phyloP scores from a whole-genome alignment of 2,113 vertebrate genomes.

The Setophaga petechia region DNA sequence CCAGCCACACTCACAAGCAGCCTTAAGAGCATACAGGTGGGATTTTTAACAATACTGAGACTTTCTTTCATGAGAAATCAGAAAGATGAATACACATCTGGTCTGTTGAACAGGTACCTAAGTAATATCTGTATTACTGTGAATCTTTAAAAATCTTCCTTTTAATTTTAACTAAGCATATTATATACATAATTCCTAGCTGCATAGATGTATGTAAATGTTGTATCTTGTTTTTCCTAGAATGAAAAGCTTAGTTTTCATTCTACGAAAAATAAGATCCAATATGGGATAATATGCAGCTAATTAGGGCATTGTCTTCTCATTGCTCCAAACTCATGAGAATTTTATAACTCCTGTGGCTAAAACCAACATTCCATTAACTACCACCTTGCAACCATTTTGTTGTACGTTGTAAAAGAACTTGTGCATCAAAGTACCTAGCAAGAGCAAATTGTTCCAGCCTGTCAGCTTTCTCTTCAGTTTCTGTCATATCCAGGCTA shows the following conservation, averaged over 20 bases:
- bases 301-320: background rate
- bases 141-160: background rate
- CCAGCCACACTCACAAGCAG: background rate
- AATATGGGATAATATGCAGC: background rate
- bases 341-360: background rate
- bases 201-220: background rate
- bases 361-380: background rate
- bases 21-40: background rate
- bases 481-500: slow-evolving; percentile 80
- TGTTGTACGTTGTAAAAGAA: background rate
- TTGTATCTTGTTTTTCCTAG: background rate
- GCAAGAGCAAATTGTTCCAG: slow-evolving; percentile 82
- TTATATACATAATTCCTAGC: background rate
- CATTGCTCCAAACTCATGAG: background rate
- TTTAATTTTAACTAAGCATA: background rate
- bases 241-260: background rate
- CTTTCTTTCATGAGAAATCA: background rate
- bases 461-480: slow-evolving; percentile 78
- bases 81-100: background rate
- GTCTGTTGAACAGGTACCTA: background rate
- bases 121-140: background rate
- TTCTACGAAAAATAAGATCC: too few species aligned
- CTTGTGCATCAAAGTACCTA: slow-evolving; percentile 74
- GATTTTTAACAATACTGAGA: background rate
- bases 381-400: background rate